phyloP scores from a whole-genome alignment of 1,140 invertebrate species.

The Phthorimaea operculella region DNA sequence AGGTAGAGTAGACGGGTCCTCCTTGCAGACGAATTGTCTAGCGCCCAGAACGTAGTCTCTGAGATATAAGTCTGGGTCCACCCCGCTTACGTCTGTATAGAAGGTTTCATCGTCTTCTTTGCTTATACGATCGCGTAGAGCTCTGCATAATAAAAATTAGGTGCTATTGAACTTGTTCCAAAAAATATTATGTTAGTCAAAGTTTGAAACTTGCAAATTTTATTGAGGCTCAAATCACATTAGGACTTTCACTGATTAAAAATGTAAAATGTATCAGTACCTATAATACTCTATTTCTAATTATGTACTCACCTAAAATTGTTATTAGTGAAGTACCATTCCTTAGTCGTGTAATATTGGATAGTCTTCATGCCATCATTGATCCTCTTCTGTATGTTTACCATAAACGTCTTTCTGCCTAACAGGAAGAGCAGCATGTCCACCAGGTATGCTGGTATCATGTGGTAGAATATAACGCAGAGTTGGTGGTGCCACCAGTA shows the following conservation, averaged over 20 bases:
- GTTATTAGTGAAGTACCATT: constrained; percentile 85
- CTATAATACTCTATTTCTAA: too few relatives aligned
- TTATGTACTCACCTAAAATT: constrained; percentile 62
- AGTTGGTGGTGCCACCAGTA: constrained; percentile 76
- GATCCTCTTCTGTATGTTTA: constrained; percentile 74
- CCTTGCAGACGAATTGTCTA: constrained; percentile 79
- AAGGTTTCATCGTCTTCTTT: constrained; percentile 70
- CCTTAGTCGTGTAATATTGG: constrained; percentile 87
- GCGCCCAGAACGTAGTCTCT: constrained; percentile 78
- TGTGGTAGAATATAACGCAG: constrained; percentile 78
- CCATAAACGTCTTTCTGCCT: constrained; percentile 81
- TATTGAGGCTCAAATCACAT: too few relatives aligned
- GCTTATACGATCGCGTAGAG: constrained; percentile 73
- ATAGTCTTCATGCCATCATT: constrained; percentile 73
- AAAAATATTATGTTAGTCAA: too few relatives aligned
- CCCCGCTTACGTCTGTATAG: constrained; percentile 61
- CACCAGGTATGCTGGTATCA: constrained; percentile 82
- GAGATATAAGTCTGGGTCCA: constrained; percentile 76
- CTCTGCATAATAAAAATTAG: background rate
- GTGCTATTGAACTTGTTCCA: too few relatives aligned
- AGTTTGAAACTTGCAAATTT: too few relatives aligned
- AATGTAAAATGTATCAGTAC: too few relatives aligned
- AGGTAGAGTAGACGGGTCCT: constrained; percentile 78
- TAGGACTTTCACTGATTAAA: too few relatives aligned
- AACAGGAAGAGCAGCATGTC: constrained; percentile 76